Base-by-base conservation (phyloP, 2,888 invertebrate genomes). In the Osmoderma eremita region DNA sequence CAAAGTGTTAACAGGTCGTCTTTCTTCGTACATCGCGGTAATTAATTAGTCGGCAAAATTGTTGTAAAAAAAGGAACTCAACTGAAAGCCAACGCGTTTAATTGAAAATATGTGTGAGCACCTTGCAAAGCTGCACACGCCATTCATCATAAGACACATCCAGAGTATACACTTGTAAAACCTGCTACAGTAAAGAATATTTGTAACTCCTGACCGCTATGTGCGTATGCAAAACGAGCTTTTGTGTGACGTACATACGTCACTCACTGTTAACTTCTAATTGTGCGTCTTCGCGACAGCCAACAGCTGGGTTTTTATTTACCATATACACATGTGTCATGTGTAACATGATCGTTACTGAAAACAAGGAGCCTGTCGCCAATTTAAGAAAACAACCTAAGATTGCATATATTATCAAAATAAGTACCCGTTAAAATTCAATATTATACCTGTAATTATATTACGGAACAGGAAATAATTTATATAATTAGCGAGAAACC, bases 21-120 rank as follows among this genome's bases (percentile, higher is more conserved):
- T 30, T 30, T 45, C 18, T 53, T 38, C 38, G 12, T 61, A 45
- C 17, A 15, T 17, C 45, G 17, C 10, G 18, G 24, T 61, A 61
- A 61, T 61, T 61, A 61, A 61, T 61, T 61, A 45, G 58, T n/a
- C 30, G 45, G 24, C 24, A 15, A 61, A 61, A 17, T 22, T 61
- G 8, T 20, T 0, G 13, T 0, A 24, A 38, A 39, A 53, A 48
- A 45, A 61, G 45, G 17, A 13, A 41, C 45, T 42, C 58, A n/a
- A 30, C 30, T 61, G 24, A 42, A 61, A 36, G 36, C 45, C 45
- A 17, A 36, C 58, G 42, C 45, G 58, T 61, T 45, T 61, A 61
- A 61, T 61, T 61, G 58, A 61, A 61, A 61, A 61, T 61, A 61
- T 61, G 58, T 61, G 30, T 45, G 38, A 45, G 58, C 58, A 61